These are phyloP conservation scores for Calcarius lapponicus DNA, from an alignment of 2,797 vertebrate species.

Conservation along the genomic window DNA sequence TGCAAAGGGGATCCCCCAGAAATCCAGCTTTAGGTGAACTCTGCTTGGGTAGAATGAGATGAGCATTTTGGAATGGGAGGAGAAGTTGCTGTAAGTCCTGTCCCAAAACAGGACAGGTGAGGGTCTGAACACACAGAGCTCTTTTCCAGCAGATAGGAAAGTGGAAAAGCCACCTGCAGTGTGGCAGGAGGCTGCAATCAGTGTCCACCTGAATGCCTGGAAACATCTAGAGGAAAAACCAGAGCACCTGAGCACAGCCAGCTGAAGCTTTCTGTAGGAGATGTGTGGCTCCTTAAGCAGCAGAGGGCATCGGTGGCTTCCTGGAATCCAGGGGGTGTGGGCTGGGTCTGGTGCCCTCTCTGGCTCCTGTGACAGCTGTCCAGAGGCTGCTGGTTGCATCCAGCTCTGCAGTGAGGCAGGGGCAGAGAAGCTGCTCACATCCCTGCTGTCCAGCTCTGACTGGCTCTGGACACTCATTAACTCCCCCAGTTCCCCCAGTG, in stretches of 20 bases:
- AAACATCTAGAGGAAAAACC: not conserved
- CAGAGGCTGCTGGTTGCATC: not conserved
- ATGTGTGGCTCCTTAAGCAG: not conserved
- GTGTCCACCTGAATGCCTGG: not conserved
- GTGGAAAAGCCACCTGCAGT: not conserved
- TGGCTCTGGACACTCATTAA: constrained; percentile 20
- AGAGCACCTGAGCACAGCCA: not conserved
- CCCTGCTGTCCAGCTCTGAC: not conserved
- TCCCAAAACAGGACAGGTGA: not conserved
- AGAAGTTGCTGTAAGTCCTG: not conserved
- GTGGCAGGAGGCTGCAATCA: not conserved
- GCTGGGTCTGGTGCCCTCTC: not conserved
- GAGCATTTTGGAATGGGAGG: not conserved
- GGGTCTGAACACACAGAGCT: not conserved
- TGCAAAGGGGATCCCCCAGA: not conserved
- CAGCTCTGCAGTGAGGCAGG: not conserved
- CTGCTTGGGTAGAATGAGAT: not conserved
- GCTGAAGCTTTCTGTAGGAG: not conserved
- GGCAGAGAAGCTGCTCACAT: not conserved
- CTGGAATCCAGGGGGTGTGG: not conserved
- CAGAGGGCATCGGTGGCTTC: not conserved
- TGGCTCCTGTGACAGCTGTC: not conserved
- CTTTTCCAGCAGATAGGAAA: not conserved
- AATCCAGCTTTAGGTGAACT: not conserved
- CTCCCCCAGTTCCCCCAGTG: not conserved